Conservation (phyloP, 2,797 vertebrate species). For the Acipenser oxyrinchus region DNA sequence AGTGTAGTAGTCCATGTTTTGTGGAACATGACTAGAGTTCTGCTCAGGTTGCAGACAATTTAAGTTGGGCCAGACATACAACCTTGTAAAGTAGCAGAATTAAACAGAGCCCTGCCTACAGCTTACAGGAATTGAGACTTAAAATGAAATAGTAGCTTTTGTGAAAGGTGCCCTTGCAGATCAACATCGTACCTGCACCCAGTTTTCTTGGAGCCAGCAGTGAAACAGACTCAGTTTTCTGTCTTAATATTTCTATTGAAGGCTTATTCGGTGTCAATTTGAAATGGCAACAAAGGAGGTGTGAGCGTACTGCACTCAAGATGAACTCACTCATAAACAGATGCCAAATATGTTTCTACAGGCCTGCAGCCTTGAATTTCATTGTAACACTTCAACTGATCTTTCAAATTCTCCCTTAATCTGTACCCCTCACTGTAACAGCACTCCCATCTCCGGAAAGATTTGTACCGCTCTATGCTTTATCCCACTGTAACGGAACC, state of each 20-base stretch:
- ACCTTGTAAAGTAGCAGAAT: too few species aligned
- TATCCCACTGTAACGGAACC: neutral
- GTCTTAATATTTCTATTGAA: neutral
- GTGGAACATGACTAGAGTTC: too few species aligned
- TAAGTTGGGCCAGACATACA: too few species aligned
- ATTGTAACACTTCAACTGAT: neutral
- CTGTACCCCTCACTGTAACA: neutral
- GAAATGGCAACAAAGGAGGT: conserved; percentile 10
- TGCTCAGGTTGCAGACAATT: too few species aligned
- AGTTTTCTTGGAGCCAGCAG: neutral
- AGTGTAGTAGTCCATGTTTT: too few species aligned
- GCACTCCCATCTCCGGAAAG: too few species aligned
- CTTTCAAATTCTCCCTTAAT: neutral
- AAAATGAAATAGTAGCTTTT: neutral
- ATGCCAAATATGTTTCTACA: conserved; percentile 22
- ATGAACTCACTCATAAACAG: conserved; percentile 22
- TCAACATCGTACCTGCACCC: neutral
- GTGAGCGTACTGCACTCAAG: conserved; percentile 25
- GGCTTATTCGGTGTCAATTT: neutral
- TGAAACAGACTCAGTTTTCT: conserved; percentile 1
- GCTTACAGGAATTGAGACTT: neutral
- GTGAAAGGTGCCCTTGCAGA: neutral
- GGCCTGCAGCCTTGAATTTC: neutral
- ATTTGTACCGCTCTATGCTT: neutral
- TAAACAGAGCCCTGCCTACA: too few species aligned